These are phyloP conservation scores for Acrossocheilus fasciatus DNA, from an alignment of 2,797 vertebrate species.

Conservation along the genomic window DNA sequence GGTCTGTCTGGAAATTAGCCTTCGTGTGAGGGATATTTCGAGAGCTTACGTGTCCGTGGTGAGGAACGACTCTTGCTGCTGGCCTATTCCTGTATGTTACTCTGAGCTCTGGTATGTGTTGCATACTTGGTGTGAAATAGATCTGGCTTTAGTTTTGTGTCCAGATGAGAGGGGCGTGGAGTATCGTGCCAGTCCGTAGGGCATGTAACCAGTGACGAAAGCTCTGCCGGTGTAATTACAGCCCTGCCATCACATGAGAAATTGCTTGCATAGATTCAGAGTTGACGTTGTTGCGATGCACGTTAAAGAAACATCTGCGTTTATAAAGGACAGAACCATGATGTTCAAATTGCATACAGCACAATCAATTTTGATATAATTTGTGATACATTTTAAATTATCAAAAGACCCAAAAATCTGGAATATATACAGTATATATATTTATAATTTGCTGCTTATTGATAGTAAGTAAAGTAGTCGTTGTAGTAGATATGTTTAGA, in stretches of 20 bases:
- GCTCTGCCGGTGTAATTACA: constrained; percentile 52
- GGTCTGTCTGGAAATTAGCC: constrained; percentile 49
- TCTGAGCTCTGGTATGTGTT: constrained; percentile 47
- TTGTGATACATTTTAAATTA: not conserved
- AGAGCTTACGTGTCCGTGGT: constrained; percentile 24
- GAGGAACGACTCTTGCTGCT: constrained; percentile 27
- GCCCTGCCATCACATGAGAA: constrained; percentile 38
- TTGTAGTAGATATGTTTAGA: not conserved
- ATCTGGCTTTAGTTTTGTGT: constrained; percentile 43
- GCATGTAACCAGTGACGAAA: constrained; percentile 52
- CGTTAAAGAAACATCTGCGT: not conserved
- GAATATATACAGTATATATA: not conserved
- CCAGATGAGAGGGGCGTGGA: constrained; percentile 40
- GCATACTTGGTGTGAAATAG: constrained; percentile 54
- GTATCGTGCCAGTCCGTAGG: constrained; percentile 42
- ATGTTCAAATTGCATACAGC: not conserved
- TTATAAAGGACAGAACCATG: not conserved
- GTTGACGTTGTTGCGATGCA: constrained; percentile 36
- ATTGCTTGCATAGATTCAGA: constrained; percentile 27
- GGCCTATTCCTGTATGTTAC: constrained; percentile 46
- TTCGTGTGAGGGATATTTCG: constrained; percentile 28
- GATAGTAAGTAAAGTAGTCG: too few species aligned
- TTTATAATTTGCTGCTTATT: not conserved
- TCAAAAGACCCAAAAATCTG: not conserved
- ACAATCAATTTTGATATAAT: not conserved